phyloP scores from a whole-genome alignment of 2,797 vertebrate genomes.

The Tapera naevia region DNA sequence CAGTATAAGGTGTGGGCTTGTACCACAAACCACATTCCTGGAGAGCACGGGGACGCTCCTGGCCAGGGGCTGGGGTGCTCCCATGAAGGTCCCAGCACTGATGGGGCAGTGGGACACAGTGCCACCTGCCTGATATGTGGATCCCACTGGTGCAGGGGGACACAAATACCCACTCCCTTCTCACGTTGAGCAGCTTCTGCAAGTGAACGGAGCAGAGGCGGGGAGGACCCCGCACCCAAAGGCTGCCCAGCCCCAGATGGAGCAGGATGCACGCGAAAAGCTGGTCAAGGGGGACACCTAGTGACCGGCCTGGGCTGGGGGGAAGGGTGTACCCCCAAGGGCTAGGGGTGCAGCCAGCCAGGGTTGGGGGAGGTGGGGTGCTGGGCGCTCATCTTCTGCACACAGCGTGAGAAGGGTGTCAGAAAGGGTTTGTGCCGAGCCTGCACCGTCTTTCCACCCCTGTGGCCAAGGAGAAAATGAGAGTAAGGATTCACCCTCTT shows the following conservation, averaged over 20 bases:
- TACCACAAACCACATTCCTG: background rate
- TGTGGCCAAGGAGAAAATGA: background rate
- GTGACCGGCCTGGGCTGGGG: background rate
- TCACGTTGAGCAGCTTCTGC: background rate
- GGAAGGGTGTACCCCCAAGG: fast-evolving
- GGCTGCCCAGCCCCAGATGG: background rate
- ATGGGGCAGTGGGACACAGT: background rate
- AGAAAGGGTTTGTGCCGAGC: background rate
- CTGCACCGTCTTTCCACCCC: background rate
- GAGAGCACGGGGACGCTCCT: fast-evolving
- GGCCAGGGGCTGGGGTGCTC: background rate
- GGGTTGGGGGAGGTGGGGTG: background rate
- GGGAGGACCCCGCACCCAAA: background rate
- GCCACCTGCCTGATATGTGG: background rate
- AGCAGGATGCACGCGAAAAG: background rate
- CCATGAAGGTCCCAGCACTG: background rate
- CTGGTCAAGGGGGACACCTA: conserved; percentile 52
- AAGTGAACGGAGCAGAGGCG: background rate
- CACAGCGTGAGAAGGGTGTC: background rate
- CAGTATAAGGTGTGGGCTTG: background rate
- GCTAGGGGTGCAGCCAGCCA: background rate
- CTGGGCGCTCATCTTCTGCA: background rate
- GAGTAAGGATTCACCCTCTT: background rate
- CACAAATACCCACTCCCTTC: background rate
- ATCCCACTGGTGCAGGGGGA: fast-evolving